Evolutionary conservation across 1,140 invertebrate species (phyloP).

Genomic region (Pissodes strobi): DNA sequence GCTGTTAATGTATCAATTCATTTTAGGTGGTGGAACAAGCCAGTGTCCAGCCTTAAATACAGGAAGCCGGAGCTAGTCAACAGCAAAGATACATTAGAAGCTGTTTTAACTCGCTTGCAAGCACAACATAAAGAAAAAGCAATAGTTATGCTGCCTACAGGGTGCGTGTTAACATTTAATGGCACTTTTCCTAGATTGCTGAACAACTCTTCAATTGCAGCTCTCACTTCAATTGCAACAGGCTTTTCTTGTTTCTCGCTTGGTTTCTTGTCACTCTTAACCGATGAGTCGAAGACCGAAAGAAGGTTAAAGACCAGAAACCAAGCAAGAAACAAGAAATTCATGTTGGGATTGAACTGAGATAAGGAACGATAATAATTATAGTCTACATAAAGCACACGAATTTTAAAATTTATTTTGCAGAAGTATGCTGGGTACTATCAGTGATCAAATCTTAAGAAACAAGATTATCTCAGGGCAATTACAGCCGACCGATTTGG

Average conservation of each 20-base stretch:
- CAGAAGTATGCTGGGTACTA: constrained; percentile 71
- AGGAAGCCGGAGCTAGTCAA: constrained; percentile 62
- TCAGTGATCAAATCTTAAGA: constrained; percentile 74
- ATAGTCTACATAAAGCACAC: too few relatives aligned
- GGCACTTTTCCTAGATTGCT: too few relatives aligned
- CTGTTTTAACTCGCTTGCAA: constrained; percentile 67
- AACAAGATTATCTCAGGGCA: constrained; percentile 71
- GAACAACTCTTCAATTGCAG: too few relatives aligned
- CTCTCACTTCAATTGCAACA: background rate
- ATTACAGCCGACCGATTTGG: constrained; percentile 63
- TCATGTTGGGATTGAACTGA: too few relatives aligned
- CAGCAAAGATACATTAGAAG: constrained; percentile 63
- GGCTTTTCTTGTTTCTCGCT: background rate
- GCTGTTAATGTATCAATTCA: constrained; percentile 4
- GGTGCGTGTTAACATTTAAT: constrained; percentile 51
- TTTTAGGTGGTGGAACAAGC: constrained; percentile 75
- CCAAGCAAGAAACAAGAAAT: too few relatives aligned
- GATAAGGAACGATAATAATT: too few relatives aligned
- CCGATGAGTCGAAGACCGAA: too few relatives aligned
- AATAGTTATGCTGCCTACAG: constrained; percentile 69
- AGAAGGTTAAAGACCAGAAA: too few relatives aligned
- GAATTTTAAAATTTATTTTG: constrained; percentile 55
- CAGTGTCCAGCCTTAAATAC: constrained; percentile 66
- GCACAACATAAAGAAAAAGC: constrained; percentile 68
- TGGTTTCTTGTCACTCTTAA: background rate